Evolutionary conservation across 2,888 invertebrate genomes (phyloP).

Genomic region (Hydrotaea diabolus): DNA sequence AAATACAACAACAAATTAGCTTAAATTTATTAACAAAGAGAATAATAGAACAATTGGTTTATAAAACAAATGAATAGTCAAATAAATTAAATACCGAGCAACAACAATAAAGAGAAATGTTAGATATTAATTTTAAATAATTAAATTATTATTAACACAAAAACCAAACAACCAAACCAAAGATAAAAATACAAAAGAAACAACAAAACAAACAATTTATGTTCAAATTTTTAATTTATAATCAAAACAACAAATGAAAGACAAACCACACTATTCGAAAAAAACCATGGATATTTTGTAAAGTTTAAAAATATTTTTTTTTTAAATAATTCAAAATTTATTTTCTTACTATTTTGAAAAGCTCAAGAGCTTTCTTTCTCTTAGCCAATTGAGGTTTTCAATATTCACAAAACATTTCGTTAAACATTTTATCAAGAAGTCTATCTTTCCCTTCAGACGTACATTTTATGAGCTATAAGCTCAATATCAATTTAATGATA

Average conservation of each 20-base stretch:
- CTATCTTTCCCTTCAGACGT: too few species aligned
- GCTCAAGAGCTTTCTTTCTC: too few species aligned
- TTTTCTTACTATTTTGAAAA: too few species aligned
- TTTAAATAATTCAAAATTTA: too few species aligned
- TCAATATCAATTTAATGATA: too few species aligned
- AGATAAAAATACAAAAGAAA: slow-evolving; percentile 17
- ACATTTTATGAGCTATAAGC: too few species aligned
- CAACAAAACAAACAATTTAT: slow-evolving; percentile 9
- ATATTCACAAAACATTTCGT: too few species aligned
- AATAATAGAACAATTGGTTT: slow-evolving; percentile 61
- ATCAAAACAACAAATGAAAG: background rate
- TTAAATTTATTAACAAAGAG: slow-evolving; percentile 51
- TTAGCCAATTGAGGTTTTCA: too few species aligned
- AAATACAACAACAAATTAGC: slow-evolving; percentile 60
- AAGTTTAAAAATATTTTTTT: too few species aligned
- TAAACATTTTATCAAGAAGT: too few species aligned
- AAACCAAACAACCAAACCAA: slow-evolving; percentile 31
- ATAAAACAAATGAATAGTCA: slow-evolving; percentile 50
- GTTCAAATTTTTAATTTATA: slow-evolving; percentile 37
- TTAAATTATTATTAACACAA: slow-evolving; percentile 46
- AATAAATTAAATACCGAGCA: slow-evolving; percentile 40
- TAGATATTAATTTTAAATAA: slow-evolving; percentile 46
- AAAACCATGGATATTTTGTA: background rate
- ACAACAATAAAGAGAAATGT: slow-evolving; percentile 34
- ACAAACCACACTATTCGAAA: background rate